phyloP scores from a whole-genome alignment of 2,113 vertebrate species.

The Triplophysa siluroides region DNA sequence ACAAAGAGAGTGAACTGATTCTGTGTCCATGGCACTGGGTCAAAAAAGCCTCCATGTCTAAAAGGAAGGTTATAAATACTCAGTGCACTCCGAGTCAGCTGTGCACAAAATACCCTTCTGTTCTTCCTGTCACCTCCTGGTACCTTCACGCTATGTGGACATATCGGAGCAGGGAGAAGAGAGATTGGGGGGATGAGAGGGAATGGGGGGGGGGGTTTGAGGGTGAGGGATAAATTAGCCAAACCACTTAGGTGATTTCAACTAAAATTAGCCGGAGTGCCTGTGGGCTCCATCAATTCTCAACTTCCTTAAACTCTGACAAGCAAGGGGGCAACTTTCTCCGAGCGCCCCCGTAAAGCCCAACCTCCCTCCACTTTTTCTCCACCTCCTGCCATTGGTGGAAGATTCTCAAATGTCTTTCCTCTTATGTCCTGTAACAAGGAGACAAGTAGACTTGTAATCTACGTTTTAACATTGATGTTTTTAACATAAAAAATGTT shows the following conservation, averaged over 20 bases:
- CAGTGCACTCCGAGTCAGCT: constrained; percentile 69
- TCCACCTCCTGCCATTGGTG: constrained; percentile 48
- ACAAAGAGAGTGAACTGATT: constrained; percentile 15
- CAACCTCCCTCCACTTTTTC: constrained; percentile 54
- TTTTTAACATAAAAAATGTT: too few species aligned
- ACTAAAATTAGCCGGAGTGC: constrained; percentile 77
- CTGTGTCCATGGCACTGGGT: constrained; percentile 3
- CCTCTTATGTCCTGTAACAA: neutral
- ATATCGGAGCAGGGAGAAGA: constrained; percentile 64
- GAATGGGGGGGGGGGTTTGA: constrained; percentile 20
- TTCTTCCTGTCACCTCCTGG: constrained; percentile 73
- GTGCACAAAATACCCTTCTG: constrained; percentile 80
- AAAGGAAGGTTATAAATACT: constrained; percentile 67
- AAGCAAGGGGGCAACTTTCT: constrained; percentile 67
- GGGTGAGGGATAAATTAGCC: constrained; percentile 76
- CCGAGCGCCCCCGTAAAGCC: constrained; percentile 60
- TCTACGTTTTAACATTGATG: too few species aligned
- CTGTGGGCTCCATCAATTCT: constrained; percentile 75
- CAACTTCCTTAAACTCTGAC: constrained; percentile 75
- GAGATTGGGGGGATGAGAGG: constrained; percentile 27
- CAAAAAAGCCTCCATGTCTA: constrained; percentile 50
- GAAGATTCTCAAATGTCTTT: constrained; percentile 26
- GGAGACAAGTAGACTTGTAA: too few species aligned
- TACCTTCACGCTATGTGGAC: constrained; percentile 73
- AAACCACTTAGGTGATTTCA: constrained; percentile 79